Evolutionary conservation across 2,797 vertebrate genomes (phyloP).

Genomic region (Thaleichthys pacificus): DNA sequence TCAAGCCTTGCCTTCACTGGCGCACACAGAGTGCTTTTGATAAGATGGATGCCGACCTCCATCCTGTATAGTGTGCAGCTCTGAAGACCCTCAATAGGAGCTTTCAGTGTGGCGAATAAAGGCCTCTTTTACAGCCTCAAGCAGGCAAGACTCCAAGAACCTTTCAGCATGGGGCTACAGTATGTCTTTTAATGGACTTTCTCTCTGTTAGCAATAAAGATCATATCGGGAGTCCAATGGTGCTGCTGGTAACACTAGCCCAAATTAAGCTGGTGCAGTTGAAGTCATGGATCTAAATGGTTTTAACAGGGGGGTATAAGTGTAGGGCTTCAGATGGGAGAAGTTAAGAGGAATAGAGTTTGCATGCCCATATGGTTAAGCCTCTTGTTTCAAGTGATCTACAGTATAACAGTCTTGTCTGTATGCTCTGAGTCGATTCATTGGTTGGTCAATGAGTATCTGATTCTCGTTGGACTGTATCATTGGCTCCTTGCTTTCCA

Average conservation of each 20-base stretch:
- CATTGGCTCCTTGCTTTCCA: conserved; percentile 2
- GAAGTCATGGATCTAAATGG: conserved; percentile 48
- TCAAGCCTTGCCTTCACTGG: conserved; percentile 27
- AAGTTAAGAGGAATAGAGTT: conserved; percentile 54
- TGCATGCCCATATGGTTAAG: conserved; percentile 69
- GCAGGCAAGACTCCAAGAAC: conserved; percentile 58
- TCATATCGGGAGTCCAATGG: conserved; percentile 68
- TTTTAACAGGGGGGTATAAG: conserved; percentile 55
- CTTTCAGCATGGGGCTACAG: conserved; percentile 58
- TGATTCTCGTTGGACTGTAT: conserved; percentile 27
- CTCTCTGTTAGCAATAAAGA: conserved; percentile 67
- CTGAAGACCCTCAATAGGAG: conserved; percentile 61
- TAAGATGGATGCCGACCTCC: conserved; percentile 57
- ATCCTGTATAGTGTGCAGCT: conserved; percentile 52
- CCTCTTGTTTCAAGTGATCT: conserved; percentile 50
- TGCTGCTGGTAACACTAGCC: conserved; percentile 59
- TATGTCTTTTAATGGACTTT: conserved; percentile 65
- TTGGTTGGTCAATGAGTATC: conserved; percentile 56
- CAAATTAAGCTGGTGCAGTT: conserved; percentile 53
- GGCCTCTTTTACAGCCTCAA: conserved; percentile 53
- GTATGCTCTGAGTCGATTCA: conserved; percentile 54
- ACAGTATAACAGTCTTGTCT: conserved; percentile 46
- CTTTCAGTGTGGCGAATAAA: conserved; percentile 56
- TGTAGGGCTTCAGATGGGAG: conserved; percentile 48
- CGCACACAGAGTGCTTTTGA: conserved; percentile 58